Conservation (phyloP, 1,140 invertebrate species). For the Sitobion miscanthi region DNA sequence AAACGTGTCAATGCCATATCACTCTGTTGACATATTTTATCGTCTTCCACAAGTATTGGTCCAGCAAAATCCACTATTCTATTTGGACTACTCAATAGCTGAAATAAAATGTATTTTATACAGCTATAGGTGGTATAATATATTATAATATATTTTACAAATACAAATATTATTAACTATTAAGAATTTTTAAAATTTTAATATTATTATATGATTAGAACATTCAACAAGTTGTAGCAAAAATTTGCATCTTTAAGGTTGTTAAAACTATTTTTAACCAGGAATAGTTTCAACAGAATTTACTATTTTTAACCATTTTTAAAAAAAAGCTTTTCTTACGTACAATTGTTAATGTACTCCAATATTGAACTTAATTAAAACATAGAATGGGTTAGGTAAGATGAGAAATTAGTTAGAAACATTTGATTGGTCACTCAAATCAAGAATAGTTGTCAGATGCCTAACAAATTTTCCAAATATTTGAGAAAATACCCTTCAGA, state of each 20-base stretch:
- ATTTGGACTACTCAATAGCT: constrained; percentile 74
- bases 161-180: not conserved
- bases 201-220: not conserved
- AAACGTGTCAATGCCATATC: constrained; percentile 89
- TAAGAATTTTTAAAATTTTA: not conserved
- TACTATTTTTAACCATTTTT: not conserved
- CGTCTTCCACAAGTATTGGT: constrained; percentile 75
- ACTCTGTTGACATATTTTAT: constrained; percentile 76
- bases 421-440: no score
- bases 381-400: no score
- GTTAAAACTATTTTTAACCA: not conserved
- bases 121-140: not conserved
- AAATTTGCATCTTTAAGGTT: not conserved
- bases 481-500: no score
- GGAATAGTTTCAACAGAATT: not conserved
- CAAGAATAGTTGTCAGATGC: no score
- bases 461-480: no score
- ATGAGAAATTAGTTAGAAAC: no score
- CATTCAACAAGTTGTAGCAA: not conserved
- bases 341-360: no score
- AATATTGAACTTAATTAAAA: no score
- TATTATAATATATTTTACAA: not conserved
- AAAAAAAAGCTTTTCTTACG: no score
- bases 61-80: constrained; percentile 75
- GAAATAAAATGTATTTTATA: constrained; percentile 20